Percentiles rank a stretch among this genome's conserved stretches.
Conservation (phyloP, 2,888 invertebrate genomes). For the Odontothrips loti region DNA sequence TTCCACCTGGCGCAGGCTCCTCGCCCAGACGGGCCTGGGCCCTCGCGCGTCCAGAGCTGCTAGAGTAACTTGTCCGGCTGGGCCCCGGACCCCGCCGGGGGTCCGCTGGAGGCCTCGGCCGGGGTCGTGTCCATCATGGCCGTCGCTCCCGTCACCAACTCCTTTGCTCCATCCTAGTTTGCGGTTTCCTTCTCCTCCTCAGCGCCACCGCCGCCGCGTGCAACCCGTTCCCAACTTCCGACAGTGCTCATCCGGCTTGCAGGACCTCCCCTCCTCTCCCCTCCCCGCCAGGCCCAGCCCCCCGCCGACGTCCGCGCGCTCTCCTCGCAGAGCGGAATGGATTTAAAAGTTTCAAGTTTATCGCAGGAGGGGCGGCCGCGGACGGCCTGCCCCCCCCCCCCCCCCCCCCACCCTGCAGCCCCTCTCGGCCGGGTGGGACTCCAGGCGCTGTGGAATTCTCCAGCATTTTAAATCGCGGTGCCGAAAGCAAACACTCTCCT, state of each 20-base stretch:
- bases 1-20: too few species aligned
- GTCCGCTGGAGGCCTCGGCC: not conserved
- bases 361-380: not conserved
- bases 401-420: not conserved
- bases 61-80: too few species aligned
- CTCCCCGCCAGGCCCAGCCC: not conserved
- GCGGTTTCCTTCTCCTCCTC: not conserved
- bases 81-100: too few species aligned
- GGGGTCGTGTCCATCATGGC: not conserved
- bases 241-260: not conserved
- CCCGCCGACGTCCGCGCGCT: not conserved
- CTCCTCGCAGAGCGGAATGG: not conserved
- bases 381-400: not conserved
- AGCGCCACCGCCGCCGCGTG: not conserved
- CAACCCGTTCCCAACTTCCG: slow-evolving; percentile 18
- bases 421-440: not conserved
- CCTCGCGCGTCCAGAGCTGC: too few species aligned
- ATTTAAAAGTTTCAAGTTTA: slow-evolving; percentile 25
- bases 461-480: not conserved
- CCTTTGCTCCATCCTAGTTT: not conserved
- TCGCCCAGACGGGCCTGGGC: too few species aligned
- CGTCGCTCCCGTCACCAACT: not conserved
- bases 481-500: too few species aligned
- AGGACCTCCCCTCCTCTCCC: not conserved
- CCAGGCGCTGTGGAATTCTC: not conserved